Conservation (phyloP, 2,888 invertebrate genomes). For the Sympetrum striolatum region DNA sequence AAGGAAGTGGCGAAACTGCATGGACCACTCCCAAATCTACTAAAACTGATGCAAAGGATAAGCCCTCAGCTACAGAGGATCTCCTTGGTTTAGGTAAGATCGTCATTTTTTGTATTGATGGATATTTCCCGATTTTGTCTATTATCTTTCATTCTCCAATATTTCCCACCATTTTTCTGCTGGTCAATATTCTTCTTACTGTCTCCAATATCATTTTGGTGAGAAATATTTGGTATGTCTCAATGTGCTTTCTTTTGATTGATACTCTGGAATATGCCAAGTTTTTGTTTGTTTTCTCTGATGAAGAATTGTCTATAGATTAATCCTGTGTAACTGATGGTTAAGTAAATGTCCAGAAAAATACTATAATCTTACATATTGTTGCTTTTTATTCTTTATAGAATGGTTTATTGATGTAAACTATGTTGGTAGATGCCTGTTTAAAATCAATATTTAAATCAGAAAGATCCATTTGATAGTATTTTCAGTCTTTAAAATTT, state of each 20-base stretch:
- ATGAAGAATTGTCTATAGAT: too few species aligned
- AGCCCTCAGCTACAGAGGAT: slow-evolving; percentile 60
- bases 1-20: slow-evolving; percentile 36
- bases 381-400: too few species aligned
- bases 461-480: too few species aligned
- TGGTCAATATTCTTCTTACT: not conserved
- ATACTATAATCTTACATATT: too few species aligned
- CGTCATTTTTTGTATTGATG: not conserved
- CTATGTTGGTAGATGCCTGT: too few species aligned
- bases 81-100: slow-evolving; percentile 62
- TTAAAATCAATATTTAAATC: too few species aligned
- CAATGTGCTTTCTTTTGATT: not conserved
- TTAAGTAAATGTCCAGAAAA: too few species aligned
- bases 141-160: not conserved
- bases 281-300: too few species aligned
- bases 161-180: not conserved
- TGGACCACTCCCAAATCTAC: slow-evolving; percentile 51
- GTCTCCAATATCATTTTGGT: not conserved
- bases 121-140: not conserved
- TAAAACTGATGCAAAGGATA: slow-evolving; percentile 55
- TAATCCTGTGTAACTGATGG: too few species aligned
- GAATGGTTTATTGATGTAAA: too few species aligned
- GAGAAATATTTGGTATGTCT: not conserved
- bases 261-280: too few species aligned
- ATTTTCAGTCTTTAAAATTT: too few species aligned